A percentile compares a stretch with the other conserved stretches of the same genome.
Evolutionary conservation across 2,113 vertebrate species (phyloP).

Genomic region (Microtus montanus): DNA sequence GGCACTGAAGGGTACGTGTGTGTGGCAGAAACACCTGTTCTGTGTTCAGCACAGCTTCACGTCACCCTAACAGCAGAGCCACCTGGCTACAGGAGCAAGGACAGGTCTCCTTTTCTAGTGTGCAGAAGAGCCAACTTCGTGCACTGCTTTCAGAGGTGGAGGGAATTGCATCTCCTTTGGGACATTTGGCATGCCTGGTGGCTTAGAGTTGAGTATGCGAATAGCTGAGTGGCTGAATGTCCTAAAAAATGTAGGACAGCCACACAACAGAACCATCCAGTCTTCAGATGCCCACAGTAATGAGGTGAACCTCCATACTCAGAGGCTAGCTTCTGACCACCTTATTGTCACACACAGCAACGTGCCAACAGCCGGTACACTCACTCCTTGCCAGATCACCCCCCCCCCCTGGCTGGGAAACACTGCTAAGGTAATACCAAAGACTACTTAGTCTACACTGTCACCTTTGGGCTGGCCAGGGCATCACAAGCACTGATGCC

Average conservation of each 20-base stretch:
- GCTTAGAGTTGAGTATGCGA: neutral
- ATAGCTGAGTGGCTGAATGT: neutral
- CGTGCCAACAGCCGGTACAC: rapidly evolving
- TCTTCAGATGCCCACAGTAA: rapidly evolving
- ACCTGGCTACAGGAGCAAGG: neutral
- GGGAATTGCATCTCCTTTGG: too few species aligned
- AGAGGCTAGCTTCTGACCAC: neutral
- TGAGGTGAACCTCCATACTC: neutral
- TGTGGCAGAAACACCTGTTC: neutral
- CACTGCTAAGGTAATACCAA: neutral
- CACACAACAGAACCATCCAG: neutral
- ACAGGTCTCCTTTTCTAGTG: neutral
- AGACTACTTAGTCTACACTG: neutral
- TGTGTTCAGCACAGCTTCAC: rapidly evolving
- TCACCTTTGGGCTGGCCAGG: neutral
- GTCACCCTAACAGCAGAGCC: neutral
- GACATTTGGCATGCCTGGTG: neutral
- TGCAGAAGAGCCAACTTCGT: neutral
- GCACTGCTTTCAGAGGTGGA: neutral
- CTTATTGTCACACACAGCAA: neutral
- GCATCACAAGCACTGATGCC: rapidly evolving
- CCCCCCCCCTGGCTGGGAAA: neutral
- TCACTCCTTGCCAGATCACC: neutral
- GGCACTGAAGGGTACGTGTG: neutral
- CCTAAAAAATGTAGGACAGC: neutral